Conservation (phyloP, 2,888 invertebrate species). For the Amphipoea lucens region DNA sequence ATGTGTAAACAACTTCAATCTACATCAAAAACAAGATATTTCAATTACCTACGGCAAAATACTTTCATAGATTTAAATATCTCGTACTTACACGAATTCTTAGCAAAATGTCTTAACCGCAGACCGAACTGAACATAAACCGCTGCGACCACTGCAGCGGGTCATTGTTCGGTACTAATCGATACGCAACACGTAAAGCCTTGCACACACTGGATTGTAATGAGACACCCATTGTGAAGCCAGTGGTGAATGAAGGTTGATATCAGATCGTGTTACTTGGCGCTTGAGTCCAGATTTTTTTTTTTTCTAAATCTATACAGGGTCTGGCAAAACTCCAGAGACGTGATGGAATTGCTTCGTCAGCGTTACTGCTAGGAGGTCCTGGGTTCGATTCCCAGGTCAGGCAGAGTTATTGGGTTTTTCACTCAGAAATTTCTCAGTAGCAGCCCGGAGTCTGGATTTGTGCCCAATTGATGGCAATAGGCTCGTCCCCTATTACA, state of each 20-base stretch:
- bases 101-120: conserved; percentile 34
- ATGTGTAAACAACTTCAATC: neutral
- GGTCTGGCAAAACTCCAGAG: neutral
- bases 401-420: neutral
- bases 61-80: neutral
- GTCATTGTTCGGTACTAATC: conserved; percentile 62
- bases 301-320: neutral
- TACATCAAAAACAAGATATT: neutral
- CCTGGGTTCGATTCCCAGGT: neutral
- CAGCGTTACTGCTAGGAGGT: neutral
- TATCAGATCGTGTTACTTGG: conserved; percentile 21
- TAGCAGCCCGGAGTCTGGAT: too few species aligned
- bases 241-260: conserved; percentile 43
- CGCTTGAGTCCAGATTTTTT: conserved; percentile 1
- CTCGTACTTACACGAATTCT: conserved; percentile 14
- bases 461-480: neutral
- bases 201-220: conserved; percentile 58
- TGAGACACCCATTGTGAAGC: conserved; percentile 39
- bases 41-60: conserved; percentile 1
- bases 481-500: neutral
- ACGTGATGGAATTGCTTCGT: neutral
- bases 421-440: neutral
- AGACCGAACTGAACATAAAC: conserved; percentile 13
- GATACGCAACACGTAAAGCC: conserved; percentile 67
- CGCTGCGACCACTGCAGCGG: conserved; percentile 14